A percentile compares a stretch with the other conserved stretches of the same genome.
These are phyloP conservation scores for Lasioglossum lativentre DNA, from an alignment of 2,888 invertebrate genomes.

Conservation along the genomic window DNA sequence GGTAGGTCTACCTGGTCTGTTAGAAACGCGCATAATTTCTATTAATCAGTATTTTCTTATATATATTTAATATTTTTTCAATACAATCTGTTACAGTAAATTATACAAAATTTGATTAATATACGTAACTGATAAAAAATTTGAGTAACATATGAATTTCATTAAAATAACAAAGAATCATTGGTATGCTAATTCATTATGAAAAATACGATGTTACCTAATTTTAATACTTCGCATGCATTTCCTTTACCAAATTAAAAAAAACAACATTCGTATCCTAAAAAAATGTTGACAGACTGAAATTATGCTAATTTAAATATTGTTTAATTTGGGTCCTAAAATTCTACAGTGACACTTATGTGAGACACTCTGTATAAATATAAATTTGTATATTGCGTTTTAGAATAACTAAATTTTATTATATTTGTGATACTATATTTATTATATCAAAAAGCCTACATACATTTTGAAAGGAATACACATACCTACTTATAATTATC, in stretches of 20 bases:
- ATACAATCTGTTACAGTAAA: neutral
- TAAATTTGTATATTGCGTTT: slow-evolving; percentile 3
- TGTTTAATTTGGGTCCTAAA: neutral
- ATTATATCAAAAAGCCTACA: neutral
- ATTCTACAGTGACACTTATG: neutral
- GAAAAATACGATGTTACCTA: neutral
- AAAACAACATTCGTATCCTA: neutral
- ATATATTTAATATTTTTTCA: neutral
- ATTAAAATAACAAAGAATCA: neutral
- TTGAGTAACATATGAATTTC: neutral
- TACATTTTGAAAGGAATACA: neutral
- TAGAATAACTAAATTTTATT: slow-evolving; percentile 12
- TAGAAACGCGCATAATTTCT: neutral
- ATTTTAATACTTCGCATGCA: neutral
- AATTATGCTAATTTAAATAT: neutral
- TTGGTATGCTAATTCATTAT: neutral
- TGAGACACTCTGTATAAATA: neutral
- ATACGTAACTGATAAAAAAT: neutral
- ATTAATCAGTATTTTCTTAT: neutral
- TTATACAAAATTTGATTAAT: no score
- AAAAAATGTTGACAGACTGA: neutral
- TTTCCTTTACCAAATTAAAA: neutral
- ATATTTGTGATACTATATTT: slow-evolving; percentile 24
- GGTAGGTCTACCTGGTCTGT: neutral
- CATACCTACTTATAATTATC: neutral